Base-by-base conservation (phyloP, 2,888 invertebrate genomes). In the Drosophila subsilvestris region DNA sequence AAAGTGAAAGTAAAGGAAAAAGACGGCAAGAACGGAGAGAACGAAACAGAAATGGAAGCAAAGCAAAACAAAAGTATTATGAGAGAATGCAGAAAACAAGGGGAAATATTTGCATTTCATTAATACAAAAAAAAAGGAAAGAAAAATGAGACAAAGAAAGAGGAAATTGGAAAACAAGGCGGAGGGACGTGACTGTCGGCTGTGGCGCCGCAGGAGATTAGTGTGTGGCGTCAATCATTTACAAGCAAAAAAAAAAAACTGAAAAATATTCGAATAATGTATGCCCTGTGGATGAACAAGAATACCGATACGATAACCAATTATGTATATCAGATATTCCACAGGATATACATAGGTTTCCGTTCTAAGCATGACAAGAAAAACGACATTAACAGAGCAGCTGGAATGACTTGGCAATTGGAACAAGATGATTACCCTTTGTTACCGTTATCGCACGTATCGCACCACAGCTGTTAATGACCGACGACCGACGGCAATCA, bases 81-180 rank as follows among this genome's bases (percentile, higher is more conserved):
- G 32, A 32, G 42, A 29, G 20, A 14, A 18, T 6, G 20, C 12
- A 25, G 27, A 25, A 54, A 29, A 22, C 47, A 43, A 57, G 9
- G 47, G 9, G 4, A 45, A 66, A 69, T 79, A 80, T 78, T 76
- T 78, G 70, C 77, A 74, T 76, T 76, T 76, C 66, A 70, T 76
- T 79, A 65, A 8, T 29, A 22, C 20, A 45, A 29, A 47, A 10
- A 14, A 12, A 29, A 43, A 20, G 25, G 27, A 6, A 25, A 25
- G 6, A 25, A 25, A 25, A 25, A 25, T 22, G 43, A 50, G 43
- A 48, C 37, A 20, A 14, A 20, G 14, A 27, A n/a, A 17, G 44
- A 20, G 6, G 25, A 25, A 25, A 25, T 25, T 25, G 5, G 5
- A 25, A 25, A 25, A 25, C 25, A 25, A 14, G 10, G 1, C 27